Evolutionary conservation across 2,113 vertebrate species (phyloP).

Genomic region (Noturus placidus): DNA sequence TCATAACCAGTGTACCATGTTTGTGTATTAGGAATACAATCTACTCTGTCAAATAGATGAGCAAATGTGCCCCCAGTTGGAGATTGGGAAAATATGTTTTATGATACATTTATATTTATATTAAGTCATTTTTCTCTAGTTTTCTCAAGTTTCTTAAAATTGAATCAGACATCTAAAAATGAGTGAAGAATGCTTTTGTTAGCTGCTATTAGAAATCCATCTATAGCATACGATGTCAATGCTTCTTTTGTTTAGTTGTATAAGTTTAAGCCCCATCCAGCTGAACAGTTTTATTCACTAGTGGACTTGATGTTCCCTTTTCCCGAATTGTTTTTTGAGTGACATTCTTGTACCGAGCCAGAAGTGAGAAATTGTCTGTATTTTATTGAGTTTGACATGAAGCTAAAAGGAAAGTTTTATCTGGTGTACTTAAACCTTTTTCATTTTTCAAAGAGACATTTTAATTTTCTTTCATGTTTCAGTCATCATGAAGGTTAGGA

Average conservation of each 20-base stretch:
- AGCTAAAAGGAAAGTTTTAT: conserved; percentile 32
- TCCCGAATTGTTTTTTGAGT: conserved; percentile 16
- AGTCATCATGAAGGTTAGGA: conserved; percentile 31
- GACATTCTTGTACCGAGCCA: conserved; percentile 2
- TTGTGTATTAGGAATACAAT: background rate
- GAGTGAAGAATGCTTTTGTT: background rate
- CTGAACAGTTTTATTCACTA: conserved; percentile 34
- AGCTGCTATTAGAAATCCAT: background rate
- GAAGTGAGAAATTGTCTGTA: conserved; percentile 16
- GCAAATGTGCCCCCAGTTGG: background rate
- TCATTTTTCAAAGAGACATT: conserved; percentile 48
- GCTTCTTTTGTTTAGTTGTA: background rate
- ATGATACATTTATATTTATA: background rate
- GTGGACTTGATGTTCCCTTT: conserved; percentile 20
- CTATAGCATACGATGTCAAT: background rate
- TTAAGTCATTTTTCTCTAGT: background rate
- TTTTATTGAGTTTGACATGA: conserved; percentile 4
- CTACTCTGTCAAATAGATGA: background rate
- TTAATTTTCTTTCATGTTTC: conserved; percentile 35
- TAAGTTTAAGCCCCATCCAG: background rate
- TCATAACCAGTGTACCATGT: background rate
- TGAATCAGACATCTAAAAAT: background rate
- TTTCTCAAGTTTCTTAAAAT: background rate
- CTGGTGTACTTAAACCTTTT: conserved; percentile 45
- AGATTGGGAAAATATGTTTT: background rate